phyloP scores from a whole-genome alignment of 1,140 invertebrate species.

The Leguminivora glycinivorella region DNA sequence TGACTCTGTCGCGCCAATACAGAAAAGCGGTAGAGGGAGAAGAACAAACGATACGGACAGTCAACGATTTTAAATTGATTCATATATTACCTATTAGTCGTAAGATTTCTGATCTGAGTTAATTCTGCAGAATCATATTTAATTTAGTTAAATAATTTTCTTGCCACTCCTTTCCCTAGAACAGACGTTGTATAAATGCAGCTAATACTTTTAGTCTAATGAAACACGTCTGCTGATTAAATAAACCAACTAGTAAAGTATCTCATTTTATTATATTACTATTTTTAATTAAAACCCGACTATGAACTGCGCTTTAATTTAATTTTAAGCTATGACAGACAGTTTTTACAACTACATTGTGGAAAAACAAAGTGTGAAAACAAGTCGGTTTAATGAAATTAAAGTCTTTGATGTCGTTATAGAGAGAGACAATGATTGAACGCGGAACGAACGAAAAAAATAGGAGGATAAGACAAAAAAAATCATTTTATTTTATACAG shows the following conservation, averaged over 20 bases:
- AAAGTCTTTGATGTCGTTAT: constrained; percentile 1
- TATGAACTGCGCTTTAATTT: not conserved
- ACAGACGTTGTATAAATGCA: not conserved
- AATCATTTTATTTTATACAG: too few species aligned
- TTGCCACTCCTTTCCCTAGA: not conserved
- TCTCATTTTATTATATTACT: not conserved
- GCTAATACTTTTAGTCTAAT: not conserved
- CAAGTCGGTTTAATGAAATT: constrained; percentile 14
- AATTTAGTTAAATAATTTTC: not conserved
- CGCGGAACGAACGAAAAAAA: not conserved
- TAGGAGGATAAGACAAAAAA: not conserved
- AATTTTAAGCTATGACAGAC: not conserved
- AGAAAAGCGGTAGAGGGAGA: too few species aligned
- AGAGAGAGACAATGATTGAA: constrained; percentile 4
- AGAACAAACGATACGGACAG: too few species aligned
- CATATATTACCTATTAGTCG: too few species aligned
- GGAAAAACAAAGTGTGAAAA: constrained; percentile 18
- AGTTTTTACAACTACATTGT: constrained; percentile 3
- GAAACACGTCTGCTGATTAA: not conserved
- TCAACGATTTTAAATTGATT: too few species aligned
- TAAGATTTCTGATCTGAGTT: too few species aligned
- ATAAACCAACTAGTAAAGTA: not conserved
- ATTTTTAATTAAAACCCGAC: not conserved
- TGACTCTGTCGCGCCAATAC: too few species aligned
- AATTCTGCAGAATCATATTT: not conserved